Conservation (phyloP, 2,888 invertebrate species). For the Harmothoe impar region DNA sequence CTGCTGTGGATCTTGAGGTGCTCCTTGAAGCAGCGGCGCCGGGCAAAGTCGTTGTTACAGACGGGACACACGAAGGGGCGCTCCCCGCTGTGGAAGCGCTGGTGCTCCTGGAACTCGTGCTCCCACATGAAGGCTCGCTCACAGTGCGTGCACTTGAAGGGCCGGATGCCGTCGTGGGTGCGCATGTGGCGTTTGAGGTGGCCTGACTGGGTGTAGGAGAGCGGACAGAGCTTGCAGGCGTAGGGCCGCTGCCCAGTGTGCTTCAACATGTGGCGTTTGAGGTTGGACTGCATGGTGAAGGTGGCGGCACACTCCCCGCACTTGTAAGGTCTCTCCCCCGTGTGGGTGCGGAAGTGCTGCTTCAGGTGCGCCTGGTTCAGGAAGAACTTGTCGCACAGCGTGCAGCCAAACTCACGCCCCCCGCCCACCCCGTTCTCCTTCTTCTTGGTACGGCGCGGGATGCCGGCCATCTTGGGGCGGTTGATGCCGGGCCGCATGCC, state of each 20-base stretch:
- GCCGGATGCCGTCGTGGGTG: constrained; percentile 29
- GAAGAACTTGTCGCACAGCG: constrained; percentile 52
- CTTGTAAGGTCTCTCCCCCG: constrained; percentile 22
- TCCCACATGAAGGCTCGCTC: constrained; percentile 44
- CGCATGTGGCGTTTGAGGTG: constrained; percentile 48
- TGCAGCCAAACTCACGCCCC: constrained; percentile 53
- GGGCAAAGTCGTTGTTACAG: constrained; percentile 48
- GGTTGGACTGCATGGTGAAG: constrained; percentile 36
- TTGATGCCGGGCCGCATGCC: not conserved
- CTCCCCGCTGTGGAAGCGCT: constrained; percentile 43
- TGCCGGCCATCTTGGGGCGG: not conserved
- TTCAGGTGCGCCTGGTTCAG: constrained; percentile 43
- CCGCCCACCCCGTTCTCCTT: constrained; percentile 37
- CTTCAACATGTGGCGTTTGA: constrained; percentile 49
- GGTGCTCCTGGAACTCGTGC: constrained; percentile 50
- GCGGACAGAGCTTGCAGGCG: constrained; percentile 6
- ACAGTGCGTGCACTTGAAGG: not conserved
- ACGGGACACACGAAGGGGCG: constrained; percentile 27
- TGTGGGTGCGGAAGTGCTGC: constrained; percentile 44
- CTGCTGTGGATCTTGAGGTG: constrained; percentile 43
- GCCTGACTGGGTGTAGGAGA: constrained; percentile 24
- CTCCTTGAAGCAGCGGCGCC: constrained; percentile 47
- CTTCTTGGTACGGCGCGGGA: not conserved
- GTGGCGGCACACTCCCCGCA: constrained; percentile 31
- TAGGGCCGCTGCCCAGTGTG: constrained; percentile 43